Conservation (phyloP, 2,797 vertebrate species). For the Dipus sagitta region DNA sequence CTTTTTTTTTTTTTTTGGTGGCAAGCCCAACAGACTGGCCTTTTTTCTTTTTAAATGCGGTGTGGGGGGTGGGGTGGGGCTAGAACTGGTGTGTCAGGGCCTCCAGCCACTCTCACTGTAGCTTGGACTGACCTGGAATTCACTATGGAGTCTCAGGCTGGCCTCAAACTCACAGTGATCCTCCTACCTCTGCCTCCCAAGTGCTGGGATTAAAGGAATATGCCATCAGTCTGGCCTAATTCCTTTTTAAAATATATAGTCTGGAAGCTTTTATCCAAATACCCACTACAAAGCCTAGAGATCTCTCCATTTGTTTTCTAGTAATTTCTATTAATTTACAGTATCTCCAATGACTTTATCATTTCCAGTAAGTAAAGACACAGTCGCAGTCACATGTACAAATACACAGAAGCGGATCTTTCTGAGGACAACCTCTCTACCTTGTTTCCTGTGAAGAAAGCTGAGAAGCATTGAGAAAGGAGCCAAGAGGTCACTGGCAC, state of each 20-base stretch:
- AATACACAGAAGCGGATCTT: constrained; percentile 51
- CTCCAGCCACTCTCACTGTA: no score
- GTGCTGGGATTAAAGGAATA: no score
- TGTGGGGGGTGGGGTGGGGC: no score
- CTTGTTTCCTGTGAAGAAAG: constrained; percentile 88
- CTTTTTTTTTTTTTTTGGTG: not conserved
- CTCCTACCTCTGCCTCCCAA: no score
- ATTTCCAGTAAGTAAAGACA: constrained; percentile 57
- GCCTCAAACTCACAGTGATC: no score
- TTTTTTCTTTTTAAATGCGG: no score
- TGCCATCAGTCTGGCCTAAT: no score
- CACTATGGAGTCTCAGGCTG: no score
- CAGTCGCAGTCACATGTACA: constrained; percentile 65
- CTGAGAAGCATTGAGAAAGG: constrained; percentile 87
- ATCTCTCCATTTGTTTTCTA: constrained; percentile 28
- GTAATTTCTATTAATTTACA: constrained; percentile 25
- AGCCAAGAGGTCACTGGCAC: constrained; percentile 84
- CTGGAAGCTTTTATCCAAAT: constrained; percentile 65
- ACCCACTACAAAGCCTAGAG: constrained; percentile 51
- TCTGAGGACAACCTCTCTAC: constrained; percentile 67
- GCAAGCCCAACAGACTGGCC: no score
- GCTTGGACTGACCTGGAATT: no score
- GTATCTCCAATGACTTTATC: not conserved
- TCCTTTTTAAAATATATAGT: constrained; percentile 34
- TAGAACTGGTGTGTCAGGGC: no score